Evolutionary conservation across 2,888 invertebrate genomes (phyloP), one percentile per base, ranked within the genome.

Genomic region (Volucella inanis): DNA sequence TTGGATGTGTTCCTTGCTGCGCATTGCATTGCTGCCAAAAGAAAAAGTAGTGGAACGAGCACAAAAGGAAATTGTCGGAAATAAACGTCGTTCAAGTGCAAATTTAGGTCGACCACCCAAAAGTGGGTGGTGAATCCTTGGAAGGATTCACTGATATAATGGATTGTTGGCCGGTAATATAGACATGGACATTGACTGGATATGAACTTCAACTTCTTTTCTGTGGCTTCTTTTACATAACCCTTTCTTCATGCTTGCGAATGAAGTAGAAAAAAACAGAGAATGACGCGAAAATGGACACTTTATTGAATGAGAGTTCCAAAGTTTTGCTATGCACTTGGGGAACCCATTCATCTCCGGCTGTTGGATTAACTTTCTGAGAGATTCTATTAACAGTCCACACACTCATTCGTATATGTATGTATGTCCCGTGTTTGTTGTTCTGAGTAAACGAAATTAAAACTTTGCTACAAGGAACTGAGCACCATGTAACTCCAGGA

Each of bases 101-200:
- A 6, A 6, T 59, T 65, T 52, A 38, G 68, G 47, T 14, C 18
- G 8, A 11, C 62, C 15, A 41, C 15, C 18, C 61, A 11, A 50
- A 62, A 31, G 31, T 31, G 6, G 31, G 31, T 31, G 31, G 47
- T 45, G 6, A 52, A 38, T 76, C 82, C 77, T 78, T 78, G 72
- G 77, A 67, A 72, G 65, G 55, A 83, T 83, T 78, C 77, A 78
- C 82, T 83, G 72, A 62, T 83, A 83, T 77, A 77, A 83, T 74
- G 49, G 76, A 72, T 83, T 83, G 72, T 72, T 77, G 67, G 62
- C 39, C 50, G 67, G 61, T 67, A 77, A 77, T 77, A 52, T 83
- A 72, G 77, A 83, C 77, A 71, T 65, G 31, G 31, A 31, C 31
- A 31, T 31, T 31, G 31, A 31, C 31, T 31, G 31, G 31, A 31